A percentile compares a stretch with the other conserved stretches of the same genome.
Conservation (phyloP, 2,888 invertebrate species). For the Villa cingulata region DNA sequence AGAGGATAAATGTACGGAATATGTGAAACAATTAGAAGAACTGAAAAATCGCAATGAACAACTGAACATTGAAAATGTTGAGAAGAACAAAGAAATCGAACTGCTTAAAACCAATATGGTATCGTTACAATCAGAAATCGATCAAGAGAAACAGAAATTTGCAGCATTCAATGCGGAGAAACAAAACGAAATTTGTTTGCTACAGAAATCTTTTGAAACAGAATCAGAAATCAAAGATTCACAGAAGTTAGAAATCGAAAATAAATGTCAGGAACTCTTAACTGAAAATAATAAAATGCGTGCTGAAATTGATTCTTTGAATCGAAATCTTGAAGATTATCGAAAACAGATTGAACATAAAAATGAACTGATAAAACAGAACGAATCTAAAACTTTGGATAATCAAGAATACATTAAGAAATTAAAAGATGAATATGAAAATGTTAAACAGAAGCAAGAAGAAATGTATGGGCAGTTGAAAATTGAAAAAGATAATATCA, state of each 20-base stretch:
- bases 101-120: not conserved
- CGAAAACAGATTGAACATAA: constrained; percentile 8
- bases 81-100: not conserved
- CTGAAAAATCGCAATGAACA: not conserved
- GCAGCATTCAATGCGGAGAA: not conserved
- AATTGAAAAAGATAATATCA: not conserved
- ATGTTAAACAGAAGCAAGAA: not conserved
- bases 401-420: not conserved
- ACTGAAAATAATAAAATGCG: constrained; percentile 27
- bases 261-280: not conserved
- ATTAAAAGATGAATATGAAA: constrained; percentile 18
- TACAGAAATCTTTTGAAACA: not conserved
- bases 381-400: not conserved
- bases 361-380: constrained; percentile 12
- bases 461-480: not conserved
- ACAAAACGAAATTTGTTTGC: not conserved
- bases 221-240: constrained; percentile 9
- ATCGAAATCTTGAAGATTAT: not conserved
- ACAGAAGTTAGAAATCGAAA: not conserved
- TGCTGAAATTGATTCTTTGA: constrained; percentile 26
- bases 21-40: not conserved
- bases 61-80: not conserved
- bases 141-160: not conserved
- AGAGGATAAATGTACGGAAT: not conserved
- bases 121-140: not conserved